Base-by-base conservation (phyloP, 23 tunicate genomes). In the Trididemnum clinides region DNA sequence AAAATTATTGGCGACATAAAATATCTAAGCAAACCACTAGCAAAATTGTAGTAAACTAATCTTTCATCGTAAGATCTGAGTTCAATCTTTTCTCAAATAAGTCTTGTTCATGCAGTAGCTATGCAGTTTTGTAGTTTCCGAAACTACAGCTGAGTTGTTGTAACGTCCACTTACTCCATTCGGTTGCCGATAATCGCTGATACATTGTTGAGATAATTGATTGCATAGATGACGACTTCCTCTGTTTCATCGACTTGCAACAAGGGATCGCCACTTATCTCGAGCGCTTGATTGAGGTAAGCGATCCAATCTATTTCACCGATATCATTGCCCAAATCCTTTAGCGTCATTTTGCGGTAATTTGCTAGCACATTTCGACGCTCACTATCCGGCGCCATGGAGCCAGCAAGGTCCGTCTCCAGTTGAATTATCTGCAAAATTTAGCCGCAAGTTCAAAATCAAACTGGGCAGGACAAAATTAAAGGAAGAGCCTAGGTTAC, bases 361-460 rank as follows among this genome's bases (percentile, higher is more conserved):
- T 79, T 77, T 22, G 92, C 92, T 1, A 82, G 34, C 23, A 51
- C 51, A 79, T 93, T 92, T 33, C 98, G 86, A 0, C 89, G 72
- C 1, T 78, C 92, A 57, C 80, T 91, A 28, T 39, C 36, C 26
- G 92, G 82, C 79, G 86, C 83, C 92, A 88, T 93, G 19, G 82
- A 29, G 58, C 0, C 36, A 1, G 98, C 98, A 0, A 93, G n/a
- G 0, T 64, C 80, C 5, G 91, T 88, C 57, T 93, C 98, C 15
- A 93, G 69, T 22, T 79, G 89, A 39, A 93, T 26, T 29, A 88
- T 88, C 98, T 93, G 73, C 29, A 62, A n/a, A n/a, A n/a, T n/a
- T n/a, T n/a, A n/a, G n/a, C n/a, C n/a, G n/a, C n/a, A n/a, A n/a
- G n/a, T n/a, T n/a, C n/a, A n/a, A n/a, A n/a, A n/a, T n/a, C n/a